A percentile compares a stretch with the other conserved stretches of the same genome.
phyloP scores from a whole-genome alignment of 2,797 vertebrate species.

The Leptatherina wallacei region DNA sequence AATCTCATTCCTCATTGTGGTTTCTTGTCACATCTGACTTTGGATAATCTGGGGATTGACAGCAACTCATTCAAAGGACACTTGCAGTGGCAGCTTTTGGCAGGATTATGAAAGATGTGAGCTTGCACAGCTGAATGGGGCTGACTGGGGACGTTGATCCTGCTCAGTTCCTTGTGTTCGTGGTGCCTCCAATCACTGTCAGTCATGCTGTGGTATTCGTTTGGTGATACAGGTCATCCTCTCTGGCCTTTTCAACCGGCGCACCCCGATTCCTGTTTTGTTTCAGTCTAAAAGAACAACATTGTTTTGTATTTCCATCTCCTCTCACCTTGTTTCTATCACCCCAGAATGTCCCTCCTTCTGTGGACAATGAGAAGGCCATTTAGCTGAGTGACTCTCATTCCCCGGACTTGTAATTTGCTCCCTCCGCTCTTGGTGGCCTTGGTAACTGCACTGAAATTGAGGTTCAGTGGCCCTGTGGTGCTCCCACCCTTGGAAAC shows the following conservation, averaged over 20 bases:
- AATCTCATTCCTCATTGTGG: slow-evolving; percentile 37
- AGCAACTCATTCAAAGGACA: slow-evolving; percentile 46
- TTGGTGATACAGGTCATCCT: slow-evolving; percentile 19
- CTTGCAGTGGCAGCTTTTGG: slow-evolving; percentile 54
- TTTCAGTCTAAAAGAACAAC: slow-evolving; percentile 28
- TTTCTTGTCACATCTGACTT: slow-evolving; percentile 68
- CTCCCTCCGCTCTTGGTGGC: slow-evolving; percentile 27
- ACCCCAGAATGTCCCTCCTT: slow-evolving; percentile 22
- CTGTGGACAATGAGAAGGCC: slow-evolving; percentile 48
- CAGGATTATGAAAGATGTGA: slow-evolving; percentile 61
- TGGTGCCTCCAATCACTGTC: slow-evolving; percentile 29
- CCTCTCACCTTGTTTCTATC: slow-evolving; percentile 49
- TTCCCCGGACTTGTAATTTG: slow-evolving; percentile 45
- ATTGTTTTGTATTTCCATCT: slow-evolving; percentile 38
- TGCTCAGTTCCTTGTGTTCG: slow-evolving; percentile 33
- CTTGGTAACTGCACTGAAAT: slow-evolving; percentile 48
- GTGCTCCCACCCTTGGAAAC: slow-evolving; percentile 19
- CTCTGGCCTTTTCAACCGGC: slow-evolving; percentile 10
- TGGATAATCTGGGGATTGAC: slow-evolving; percentile 63
- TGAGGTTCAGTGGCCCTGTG: slow-evolving; percentile 40
- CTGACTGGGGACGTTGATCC: slow-evolving; percentile 45
- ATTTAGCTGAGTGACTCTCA: slow-evolving; percentile 59
- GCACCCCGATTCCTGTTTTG: slow-evolving; percentile 33
- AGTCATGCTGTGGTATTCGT: slow-evolving; percentile 21
- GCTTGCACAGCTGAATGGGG: slow-evolving; percentile 38